phyloP scores from a whole-genome alignment of 2,888 invertebrate species.

The Lepidochitona cinerea region DNA sequence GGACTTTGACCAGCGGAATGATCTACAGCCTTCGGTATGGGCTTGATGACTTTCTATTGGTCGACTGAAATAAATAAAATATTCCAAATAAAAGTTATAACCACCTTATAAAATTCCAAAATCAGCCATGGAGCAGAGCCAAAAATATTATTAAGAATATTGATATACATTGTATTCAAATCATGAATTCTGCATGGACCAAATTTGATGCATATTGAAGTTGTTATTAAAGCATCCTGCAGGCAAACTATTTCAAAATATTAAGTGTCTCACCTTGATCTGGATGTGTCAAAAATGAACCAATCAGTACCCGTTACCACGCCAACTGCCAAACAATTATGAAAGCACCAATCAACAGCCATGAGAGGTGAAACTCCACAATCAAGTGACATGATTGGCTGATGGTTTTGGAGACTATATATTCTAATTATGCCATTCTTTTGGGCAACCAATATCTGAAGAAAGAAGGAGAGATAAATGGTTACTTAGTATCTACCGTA shows the following conservation, averaged over 20 bases:
- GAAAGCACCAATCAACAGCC: constrained; percentile 81
- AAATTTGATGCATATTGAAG: too few relatives aligned
- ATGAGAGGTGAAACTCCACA: constrained; percentile 77
- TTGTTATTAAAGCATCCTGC: neutral
- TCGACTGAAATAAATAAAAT: constrained; percentile 73
- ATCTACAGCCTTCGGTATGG: constrained; percentile 78
- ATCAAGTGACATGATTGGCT: constrained; percentile 75
- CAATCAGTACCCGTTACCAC: constrained; percentile 80
- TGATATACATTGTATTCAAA: too few relatives aligned
- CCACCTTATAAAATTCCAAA: too few relatives aligned
- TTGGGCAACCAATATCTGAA: constrained; percentile 80
- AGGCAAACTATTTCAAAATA: neutral
- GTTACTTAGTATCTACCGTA: too few relatives aligned
- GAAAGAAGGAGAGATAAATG: neutral
- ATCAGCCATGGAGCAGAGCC: too few relatives aligned
- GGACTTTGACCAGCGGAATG: constrained; percentile 77
- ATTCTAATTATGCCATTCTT: constrained; percentile 82
- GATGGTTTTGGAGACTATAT: constrained; percentile 80
- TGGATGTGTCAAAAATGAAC: constrained; percentile 79
- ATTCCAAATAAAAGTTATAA: too few relatives aligned
- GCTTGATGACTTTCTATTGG: constrained; percentile 76
- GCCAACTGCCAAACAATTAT: constrained; percentile 74
- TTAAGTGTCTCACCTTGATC: constrained; percentile 75
- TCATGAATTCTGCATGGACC: too few relatives aligned
- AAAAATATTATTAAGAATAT: too few relatives aligned